Evolutionary conservation across 1,140 invertebrate genomes (phyloP).

Genomic region (Cotesia vestalis): DNA sequence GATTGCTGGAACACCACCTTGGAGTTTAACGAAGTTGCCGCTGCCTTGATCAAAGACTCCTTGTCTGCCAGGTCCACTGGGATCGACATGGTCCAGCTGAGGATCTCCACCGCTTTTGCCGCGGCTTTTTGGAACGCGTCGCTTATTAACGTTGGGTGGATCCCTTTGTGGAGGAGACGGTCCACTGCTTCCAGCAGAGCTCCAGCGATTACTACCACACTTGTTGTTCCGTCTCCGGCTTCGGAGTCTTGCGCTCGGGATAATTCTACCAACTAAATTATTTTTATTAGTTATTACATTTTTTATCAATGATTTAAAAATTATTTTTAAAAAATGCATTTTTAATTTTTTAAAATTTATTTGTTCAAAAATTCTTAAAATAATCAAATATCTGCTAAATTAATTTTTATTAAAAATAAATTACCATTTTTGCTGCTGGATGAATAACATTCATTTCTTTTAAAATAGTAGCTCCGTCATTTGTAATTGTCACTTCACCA

Average conservation of each 20-base stretch:
- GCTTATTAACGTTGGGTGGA: slow-evolving; percentile 97
- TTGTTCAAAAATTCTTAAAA: no score
- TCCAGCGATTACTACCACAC: slow-evolving; percentile 96
- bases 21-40: slow-evolving; percentile 97
- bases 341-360: slow-evolving; percentile 24
- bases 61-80: slow-evolving; percentile 89
- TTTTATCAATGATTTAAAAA: slow-evolving; percentile 15
- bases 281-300: neutral
- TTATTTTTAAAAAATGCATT: slow-evolving; percentile 2
- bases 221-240: slow-evolving; percentile 99
- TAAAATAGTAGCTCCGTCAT: slow-evolving; percentile 99
- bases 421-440: slow-evolving; percentile 99
- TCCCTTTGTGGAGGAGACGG: slow-evolving; percentile 91
- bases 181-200: slow-evolving; percentile 94
- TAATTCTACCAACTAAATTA: slow-evolving; percentile 88
- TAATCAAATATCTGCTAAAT: neutral
- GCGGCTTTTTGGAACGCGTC: slow-evolving; percentile 96
- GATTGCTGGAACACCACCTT: slow-evolving; percentile 99
- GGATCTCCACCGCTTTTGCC: slow-evolving; percentile 83
- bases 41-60: slow-evolving; percentile 90
- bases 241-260: slow-evolving; percentile 99
- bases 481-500: slow-evolving; percentile 99
- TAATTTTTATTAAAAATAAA: neutral
- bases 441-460: slow-evolving; percentile 99
- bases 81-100: slow-evolving; percentile 81